A percentile compares a stretch with the other conserved stretches of the same genome.
Evolutionary conservation across 1,140 invertebrate species (phyloP).

Genomic region (Bradynema listronoti): DNA sequence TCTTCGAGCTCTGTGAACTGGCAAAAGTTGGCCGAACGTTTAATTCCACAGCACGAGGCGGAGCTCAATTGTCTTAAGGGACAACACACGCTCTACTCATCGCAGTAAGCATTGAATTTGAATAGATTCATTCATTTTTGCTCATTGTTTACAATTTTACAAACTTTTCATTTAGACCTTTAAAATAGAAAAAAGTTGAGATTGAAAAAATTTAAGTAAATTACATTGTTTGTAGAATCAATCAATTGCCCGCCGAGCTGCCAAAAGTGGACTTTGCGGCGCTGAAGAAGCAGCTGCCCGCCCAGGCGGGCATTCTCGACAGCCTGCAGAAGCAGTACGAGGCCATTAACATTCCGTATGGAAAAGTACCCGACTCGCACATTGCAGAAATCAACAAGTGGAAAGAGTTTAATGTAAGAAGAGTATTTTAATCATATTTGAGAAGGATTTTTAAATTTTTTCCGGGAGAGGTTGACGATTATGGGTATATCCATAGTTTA

Average conservation of each 20-base stretch:
- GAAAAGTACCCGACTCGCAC: conserved; percentile 44
- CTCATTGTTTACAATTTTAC: neutral
- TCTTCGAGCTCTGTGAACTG: conserved; percentile 54
- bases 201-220: neutral
- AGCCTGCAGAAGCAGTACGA: conserved; percentile 57
- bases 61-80: conserved; percentile 50
- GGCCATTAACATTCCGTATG: conserved; percentile 51
- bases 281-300: conserved; percentile 55
- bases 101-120: conserved; percentile 28
- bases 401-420: conserved; percentile 47
- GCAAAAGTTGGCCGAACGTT: conserved; percentile 45
- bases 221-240: conserved; percentile 26
- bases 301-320: conserved; percentile 46
- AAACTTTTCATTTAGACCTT: conserved; percentile 9
- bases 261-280: conserved; percentile 56
- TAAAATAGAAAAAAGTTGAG: neutral
- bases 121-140: conserved; percentile 4
- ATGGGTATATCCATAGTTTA: neutral
- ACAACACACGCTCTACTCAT: conserved; percentile 44
- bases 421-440: conserved; percentile 15
- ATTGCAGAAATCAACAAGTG: conserved; percentile 49
- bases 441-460: neutral
- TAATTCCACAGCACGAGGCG: conserved; percentile 43
- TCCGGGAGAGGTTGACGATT: neutral
- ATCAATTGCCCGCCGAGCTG: conserved; percentile 49